Conservation (phyloP, 2,888 invertebrate species). For the Acleris laterana region DNA sequence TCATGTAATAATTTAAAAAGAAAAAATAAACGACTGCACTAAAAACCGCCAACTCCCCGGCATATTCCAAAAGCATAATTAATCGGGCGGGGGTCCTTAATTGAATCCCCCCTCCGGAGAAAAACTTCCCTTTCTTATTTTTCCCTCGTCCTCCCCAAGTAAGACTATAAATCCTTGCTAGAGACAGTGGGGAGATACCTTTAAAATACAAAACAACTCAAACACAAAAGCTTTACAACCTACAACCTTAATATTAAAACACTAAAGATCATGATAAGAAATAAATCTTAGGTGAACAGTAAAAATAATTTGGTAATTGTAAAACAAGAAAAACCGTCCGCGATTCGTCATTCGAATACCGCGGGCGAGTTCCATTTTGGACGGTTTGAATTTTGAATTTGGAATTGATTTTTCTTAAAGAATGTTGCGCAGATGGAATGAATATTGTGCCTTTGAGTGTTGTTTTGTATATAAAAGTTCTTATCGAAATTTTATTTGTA, state of each 20-base stretch:
- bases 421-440: background rate
- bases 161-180: conserved; percentile 83
- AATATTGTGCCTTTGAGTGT: background rate
- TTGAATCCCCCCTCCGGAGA: conserved; percentile 78
- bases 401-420: conserved; percentile 50
- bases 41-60: conserved; percentile 41
- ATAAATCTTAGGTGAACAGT: conserved; percentile 15
- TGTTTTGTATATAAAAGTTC: no score
- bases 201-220: conserved; percentile 49
- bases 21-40: conserved; percentile 21
- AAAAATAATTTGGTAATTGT: conserved; percentile 50
- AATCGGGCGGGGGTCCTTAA: conserved; percentile 75
- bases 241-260: background rate
- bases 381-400: conserved; percentile 60
- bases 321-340: conserved; percentile 81
- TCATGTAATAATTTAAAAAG: background rate
- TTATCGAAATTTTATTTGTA: no score
- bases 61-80: conserved; percentile 72
- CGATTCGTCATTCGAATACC: conserved; percentile 83
- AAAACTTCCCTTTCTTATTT: conserved; percentile 84
- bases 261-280: conserved; percentile 13
- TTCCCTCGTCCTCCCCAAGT: conserved; percentile 70
- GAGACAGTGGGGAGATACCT: conserved; percentile 80
- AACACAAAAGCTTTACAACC: conserved; percentile 11
- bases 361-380: conserved; percentile 78